Percentiles rank a stretch among this genome's conserved stretches.
phyloP scores from a whole-genome alignment of 2,888 invertebrate genomes.

The Leuctra nigra region DNA sequence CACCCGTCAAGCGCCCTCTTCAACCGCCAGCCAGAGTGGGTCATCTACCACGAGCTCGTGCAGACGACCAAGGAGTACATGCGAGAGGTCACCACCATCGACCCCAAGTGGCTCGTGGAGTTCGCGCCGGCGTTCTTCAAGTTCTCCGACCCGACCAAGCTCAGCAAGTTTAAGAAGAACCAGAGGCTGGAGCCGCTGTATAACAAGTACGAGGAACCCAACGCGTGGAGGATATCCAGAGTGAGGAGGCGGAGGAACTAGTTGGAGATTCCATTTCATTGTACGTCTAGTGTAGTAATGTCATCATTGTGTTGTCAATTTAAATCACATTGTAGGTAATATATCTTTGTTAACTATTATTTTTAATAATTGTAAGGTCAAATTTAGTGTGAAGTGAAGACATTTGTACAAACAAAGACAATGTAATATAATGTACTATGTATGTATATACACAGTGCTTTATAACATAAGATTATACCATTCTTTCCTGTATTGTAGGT shows the following conservation, averaged over 20 bases:
- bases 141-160: conserved; percentile 96
- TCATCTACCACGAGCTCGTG: conserved; percentile 97
- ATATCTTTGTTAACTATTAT: too few species aligned
- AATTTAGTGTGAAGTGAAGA: too few species aligned
- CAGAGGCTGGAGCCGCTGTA: conserved; percentile 95
- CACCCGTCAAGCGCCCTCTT: conserved; percentile 98
- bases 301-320: background rate
- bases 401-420: too few species aligned
- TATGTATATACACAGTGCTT: too few species aligned
- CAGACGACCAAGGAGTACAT: conserved; percentile 99
- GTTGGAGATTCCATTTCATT: too few species aligned
- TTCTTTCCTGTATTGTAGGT: too few species aligned
- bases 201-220: conserved; percentile 98
- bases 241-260: conserved; percentile 83
- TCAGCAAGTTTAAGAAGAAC: conserved; percentile 98
- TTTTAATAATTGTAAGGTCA: too few species aligned
- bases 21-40: conserved; percentile 99
- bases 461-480: too few species aligned
- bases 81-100: conserved; percentile 95
- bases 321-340: too few species aligned
- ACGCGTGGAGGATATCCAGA: conserved; percentile 97
- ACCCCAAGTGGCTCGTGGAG: conserved; percentile 98
- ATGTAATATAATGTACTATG: too few species aligned
- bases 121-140: conserved; percentile 99
- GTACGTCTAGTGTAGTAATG: conserved; percentile 14